phyloP scores from a whole-genome alignment of 2,797 vertebrate species.

The Bufotes viridis region DNA sequence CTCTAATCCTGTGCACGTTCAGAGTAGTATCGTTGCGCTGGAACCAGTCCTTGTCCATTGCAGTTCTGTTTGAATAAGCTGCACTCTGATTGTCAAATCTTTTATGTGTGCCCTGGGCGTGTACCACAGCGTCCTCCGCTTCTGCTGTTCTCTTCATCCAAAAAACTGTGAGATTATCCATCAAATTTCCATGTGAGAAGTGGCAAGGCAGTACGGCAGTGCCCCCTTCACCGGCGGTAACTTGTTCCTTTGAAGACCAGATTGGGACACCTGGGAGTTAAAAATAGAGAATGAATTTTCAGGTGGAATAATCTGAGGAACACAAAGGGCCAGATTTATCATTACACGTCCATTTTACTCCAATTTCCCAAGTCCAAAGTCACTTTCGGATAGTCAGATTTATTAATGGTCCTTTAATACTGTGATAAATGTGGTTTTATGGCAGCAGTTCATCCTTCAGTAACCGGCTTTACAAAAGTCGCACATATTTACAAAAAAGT shows the following conservation, averaged over 20 bases:
- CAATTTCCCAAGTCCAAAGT: too few relatives aligned
- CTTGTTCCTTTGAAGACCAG: not conserved
- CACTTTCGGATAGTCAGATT: too few relatives aligned
- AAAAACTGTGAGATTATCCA: not conserved
- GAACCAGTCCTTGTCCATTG: not conserved
- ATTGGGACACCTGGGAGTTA: not conserved
- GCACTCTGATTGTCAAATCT: not conserved
- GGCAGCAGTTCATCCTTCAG: too few relatives aligned
- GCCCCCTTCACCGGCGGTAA: not conserved
- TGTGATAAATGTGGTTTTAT: too few relatives aligned
- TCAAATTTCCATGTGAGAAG: not conserved
- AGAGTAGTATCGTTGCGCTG: not conserved
- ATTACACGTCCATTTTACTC: too few relatives aligned
- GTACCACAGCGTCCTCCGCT: not conserved
- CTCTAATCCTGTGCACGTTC: not conserved
- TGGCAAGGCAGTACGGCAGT: constrained; percentile 10
- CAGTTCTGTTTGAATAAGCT: not conserved
- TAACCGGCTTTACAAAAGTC: too few relatives aligned
- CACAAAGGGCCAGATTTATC: too few relatives aligned
- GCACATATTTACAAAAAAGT: too few relatives aligned
- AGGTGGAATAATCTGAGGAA: not conserved
- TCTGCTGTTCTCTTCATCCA: not conserved
- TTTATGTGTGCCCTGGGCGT: not conserved
- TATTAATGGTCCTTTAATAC: too few relatives aligned
- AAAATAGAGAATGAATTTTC: not conserved